A percentile compares a stretch with the other conserved stretches of the same genome.
Evolutionary conservation across 1,140 invertebrate genomes (phyloP).

Genomic region (Leptonema lineaticorne): DNA sequence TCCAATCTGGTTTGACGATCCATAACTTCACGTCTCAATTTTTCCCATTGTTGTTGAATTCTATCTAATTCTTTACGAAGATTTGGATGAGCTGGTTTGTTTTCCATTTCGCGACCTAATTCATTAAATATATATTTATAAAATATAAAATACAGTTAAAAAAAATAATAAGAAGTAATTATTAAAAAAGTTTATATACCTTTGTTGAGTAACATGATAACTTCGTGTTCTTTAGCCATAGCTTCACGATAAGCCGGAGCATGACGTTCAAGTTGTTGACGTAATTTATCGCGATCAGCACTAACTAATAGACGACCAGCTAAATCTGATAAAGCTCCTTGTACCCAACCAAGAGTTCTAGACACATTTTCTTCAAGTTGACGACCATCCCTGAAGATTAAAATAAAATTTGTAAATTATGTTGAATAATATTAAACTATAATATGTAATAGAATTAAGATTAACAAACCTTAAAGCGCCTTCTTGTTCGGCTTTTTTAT

Average conservation of each 20-base stretch:
- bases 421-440: background rate
- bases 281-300: constrained; percentile 78
- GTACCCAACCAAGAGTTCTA: constrained; percentile 85
- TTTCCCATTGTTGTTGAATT: constrained; percentile 87
- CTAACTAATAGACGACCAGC: constrained; percentile 80
- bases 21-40: constrained; percentile 79
- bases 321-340: constrained; percentile 72
- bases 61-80: constrained; percentile 75
- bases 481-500: constrained; percentile 87
- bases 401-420: constrained; percentile 5
- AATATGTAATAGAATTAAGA: background rate
- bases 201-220: constrained; percentile 92
- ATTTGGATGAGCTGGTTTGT: constrained; percentile 52
- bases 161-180: background rate
- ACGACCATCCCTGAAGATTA: constrained; percentile 65
- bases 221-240: constrained; percentile 87
- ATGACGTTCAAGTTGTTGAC: constrained; percentile 84
- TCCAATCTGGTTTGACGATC: constrained; percentile 83
- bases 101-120: constrained; percentile 56
- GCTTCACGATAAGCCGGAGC: constrained; percentile 88
- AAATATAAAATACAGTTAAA: background rate
- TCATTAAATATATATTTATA: background rate
- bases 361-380: constrained; percentile 86
- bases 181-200: constrained; percentile 56
- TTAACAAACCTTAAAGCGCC: constrained; percentile 66